A percentile compares a stretch with the other conserved stretches of the same genome.
These are phyloP conservation scores for Beroe forskalii DNA, from an alignment of 37 sponge, comb jelly and placozoan genomes.

Conservation along the genomic window DNA sequence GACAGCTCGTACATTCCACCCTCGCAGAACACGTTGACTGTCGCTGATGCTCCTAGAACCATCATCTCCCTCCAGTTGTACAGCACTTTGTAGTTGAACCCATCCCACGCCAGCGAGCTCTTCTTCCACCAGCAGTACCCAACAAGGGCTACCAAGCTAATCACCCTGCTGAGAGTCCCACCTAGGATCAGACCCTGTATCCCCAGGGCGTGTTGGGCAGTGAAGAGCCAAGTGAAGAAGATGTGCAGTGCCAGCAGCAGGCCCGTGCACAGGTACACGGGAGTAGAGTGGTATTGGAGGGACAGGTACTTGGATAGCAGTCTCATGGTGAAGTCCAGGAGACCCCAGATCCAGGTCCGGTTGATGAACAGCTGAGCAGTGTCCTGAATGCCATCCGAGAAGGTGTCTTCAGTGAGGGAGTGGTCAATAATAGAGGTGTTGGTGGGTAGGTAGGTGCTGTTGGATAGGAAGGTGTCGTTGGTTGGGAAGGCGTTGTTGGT, in stretches of 20 bases:
- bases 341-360: slow-evolving; percentile 10
- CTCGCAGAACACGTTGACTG: slow-evolving; percentile 34
- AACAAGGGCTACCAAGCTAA: not conserved
- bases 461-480: not conserved
- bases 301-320: slow-evolving; percentile 41
- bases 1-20: slow-evolving; percentile 53
- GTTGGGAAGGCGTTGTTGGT: too few relatives aligned
- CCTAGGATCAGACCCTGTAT: slow-evolving; percentile 21
- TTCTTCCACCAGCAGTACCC: not conserved
- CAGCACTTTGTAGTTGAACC: not conserved
- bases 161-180: slow-evolving; percentile 38
- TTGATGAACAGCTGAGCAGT: slow-evolving; percentile 23
- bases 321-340: slow-evolving; percentile 51
- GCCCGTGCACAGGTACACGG: slow-evolving; percentile 23
- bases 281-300: slow-evolving; percentile 60
- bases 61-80: slow-evolving; percentile 58
- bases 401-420: not conserved
- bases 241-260: slow-evolving; percentile 21
- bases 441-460: not conserved
- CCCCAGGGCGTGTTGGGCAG: not conserved
- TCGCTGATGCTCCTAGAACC: slow-evolving; percentile 1
- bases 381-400: slow-evolving; percentile 15
- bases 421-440: too few relatives aligned
- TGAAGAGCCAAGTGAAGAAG: slow-evolving; percentile 14
- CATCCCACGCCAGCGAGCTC: slow-evolving; percentile 12